Conservation (phyloP, 2,888 invertebrate genomes). For the Ischnus inquisitorius region DNA sequence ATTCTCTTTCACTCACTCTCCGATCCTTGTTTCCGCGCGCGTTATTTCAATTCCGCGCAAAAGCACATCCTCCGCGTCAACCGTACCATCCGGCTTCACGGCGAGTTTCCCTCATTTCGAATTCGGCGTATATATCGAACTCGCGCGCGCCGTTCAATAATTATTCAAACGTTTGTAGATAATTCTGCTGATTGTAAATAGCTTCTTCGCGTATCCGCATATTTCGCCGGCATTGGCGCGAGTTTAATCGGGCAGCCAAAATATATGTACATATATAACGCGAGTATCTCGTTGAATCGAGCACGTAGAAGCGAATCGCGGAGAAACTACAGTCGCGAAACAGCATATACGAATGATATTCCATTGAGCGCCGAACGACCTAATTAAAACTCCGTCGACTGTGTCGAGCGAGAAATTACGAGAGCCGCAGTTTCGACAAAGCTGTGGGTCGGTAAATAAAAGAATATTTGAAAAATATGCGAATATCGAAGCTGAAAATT, state of each 20-base stretch:
- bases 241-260: neutral
- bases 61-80: slow-evolving; percentile 48
- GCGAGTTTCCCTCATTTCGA: slow-evolving; percentile 57
- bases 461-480: neutral
- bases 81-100: slow-evolving; percentile 29
- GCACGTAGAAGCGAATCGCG: neutral
- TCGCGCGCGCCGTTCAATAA: slow-evolving; percentile 46
- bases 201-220: neutral
- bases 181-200: slow-evolving; percentile 61
- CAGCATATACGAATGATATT: too few relatives aligned
- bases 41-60: slow-evolving; percentile 54
- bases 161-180: slow-evolving; percentile 59
- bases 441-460: neutral
- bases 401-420: too few relatives aligned
- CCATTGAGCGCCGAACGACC: too few relatives aligned
- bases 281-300: neutral
- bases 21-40: neutral
- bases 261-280: neutral
- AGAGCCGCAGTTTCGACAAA: too few relatives aligned
- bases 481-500: neutral
- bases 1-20: slow-evolving; percentile 29
- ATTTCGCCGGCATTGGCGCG: neutral
- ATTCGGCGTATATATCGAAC: slow-evolving; percentile 62
- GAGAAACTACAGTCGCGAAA: too few relatives aligned
- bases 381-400: too few relatives aligned